Base-by-base conservation (phyloP, 2,113 vertebrate species). In the Misgurnus anguillicaudatus region DNA sequence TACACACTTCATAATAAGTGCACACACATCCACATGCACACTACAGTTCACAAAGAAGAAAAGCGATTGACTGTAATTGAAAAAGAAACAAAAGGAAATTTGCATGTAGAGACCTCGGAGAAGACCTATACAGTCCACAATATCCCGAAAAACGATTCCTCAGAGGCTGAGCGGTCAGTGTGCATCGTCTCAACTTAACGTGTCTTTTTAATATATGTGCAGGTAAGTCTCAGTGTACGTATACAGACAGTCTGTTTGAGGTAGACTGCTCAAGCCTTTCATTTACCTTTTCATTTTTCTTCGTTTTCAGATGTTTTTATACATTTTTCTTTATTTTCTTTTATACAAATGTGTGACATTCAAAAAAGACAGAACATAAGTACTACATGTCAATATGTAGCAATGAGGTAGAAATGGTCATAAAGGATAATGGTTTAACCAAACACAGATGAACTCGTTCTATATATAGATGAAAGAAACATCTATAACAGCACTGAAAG, bases 371-470 rank as follows among this genome's bases (percentile, higher is more conserved):
- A 95, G 93, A 94, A 98, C 96, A 94, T 94, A 96, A 93, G 94
- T 96, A 97, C 96, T 97, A 98, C 95, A 98, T 95, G 94, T 96
- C 95, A 95, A 95, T 96, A 97, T 97, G 95, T 96, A 97, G 95
- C 94, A 96, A 99, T 98, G 96, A 99, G 97, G 97, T 99, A 99
- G 97, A 96, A 97, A 98, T 98, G 96, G 95, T 97, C 94, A 93
- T 94, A 96, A 95, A 95, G 94, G 94, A 94, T 90, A 92, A 97
- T 91, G 90, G 88, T 87, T 91, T 93, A 90, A 89, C 87, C 93
- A 88, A 89, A 93, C 88, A 89, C 90, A 92, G 72, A 78, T 71
- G 48, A 77, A 21, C 53, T 51, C 14, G 45, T 48, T 92, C 86
- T 80, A 76, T 64, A 84, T 74, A 75, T 31, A 31, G 80, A 90